Evolutionary conservation across 2,113 vertebrate genomes (phyloP).

Genomic region (Antennarius striatus): DNA sequence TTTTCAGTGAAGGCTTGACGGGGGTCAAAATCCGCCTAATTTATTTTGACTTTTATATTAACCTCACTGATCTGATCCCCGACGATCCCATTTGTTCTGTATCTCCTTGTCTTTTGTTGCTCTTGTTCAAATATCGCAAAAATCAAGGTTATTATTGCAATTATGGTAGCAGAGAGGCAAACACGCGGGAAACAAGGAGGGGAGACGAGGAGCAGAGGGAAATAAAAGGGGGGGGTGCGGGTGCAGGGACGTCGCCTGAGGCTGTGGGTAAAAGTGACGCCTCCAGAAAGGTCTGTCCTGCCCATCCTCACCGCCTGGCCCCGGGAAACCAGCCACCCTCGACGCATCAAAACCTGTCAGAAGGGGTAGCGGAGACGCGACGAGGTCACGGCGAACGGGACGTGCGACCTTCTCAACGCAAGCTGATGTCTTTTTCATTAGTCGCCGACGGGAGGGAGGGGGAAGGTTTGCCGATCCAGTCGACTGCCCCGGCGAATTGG

Average conservation of each 20-base stretch:
- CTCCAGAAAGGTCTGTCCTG: constrained; percentile 37
- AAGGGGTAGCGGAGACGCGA: constrained; percentile 42
- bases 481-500: constrained; percentile 54
- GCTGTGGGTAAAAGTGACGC: constrained; percentile 45
- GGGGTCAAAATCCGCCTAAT: no score
- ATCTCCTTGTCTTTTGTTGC: neutral
- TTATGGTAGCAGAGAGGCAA: constrained; percentile 31
- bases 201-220: constrained; percentile 9
- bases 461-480: constrained; percentile 37
- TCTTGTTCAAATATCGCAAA: neutral
- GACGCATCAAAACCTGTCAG: constrained; percentile 75
- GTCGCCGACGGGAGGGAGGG: constrained; percentile 45
- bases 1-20: no score
- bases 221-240: constrained; percentile 9
- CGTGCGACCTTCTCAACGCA: constrained; percentile 60
- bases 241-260: constrained; percentile 58
- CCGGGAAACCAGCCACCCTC: constrained; percentile 63
- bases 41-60: no score
- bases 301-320: constrained; percentile 34
- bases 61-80: no score
- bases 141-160: constrained; percentile 22
- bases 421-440: constrained; percentile 77
- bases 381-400: constrained; percentile 53
- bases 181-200: neutral
- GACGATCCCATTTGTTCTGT: neutral